Base-by-base conservation (phyloP, 2,113 vertebrate genomes). In the Hoplias malabaricus region DNA sequence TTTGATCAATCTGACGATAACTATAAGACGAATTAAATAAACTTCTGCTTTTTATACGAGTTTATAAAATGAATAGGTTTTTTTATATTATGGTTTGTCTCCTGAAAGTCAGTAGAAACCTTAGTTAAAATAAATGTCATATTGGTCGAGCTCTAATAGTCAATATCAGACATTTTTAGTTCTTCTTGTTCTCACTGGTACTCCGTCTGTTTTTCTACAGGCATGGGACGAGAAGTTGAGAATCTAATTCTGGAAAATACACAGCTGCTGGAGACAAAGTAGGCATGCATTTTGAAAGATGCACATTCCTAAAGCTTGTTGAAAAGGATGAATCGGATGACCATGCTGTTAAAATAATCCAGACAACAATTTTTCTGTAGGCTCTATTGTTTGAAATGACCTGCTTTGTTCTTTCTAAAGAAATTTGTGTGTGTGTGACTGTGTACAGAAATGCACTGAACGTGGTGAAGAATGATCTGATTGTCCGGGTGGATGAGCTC, bases 221-320 rank as follows among this genome's bases (percentile, higher is more conserved):
- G 97, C 83, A 98, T 99, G 97, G 96, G 97, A 74, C 95, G 97
- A 80, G 98, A 99, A 90, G 98, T 99, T 81, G 98, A 98, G 80
- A 98, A 99, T 86, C 94, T 99, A 10, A 95, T 99, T 80, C 84
- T 95, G 90, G 98, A 99, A 89, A 99, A 99, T 90, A 96, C 96
- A 0, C 96, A 98, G 77, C 93, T 99, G 57, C 94, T 99, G 80
- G 98, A 99, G 86, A 99, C 97, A 85, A 99, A 99, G 98, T 99
- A 75, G 65, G 81, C 25, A 16, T 14, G 16, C 8, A n/a, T 42
- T 21, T 62, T 48, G 5, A 34, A 8, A 67, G 10, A 9, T 0
- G 2, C 11, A 53, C 21, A 54, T 31, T 31, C 38, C 31, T 38
- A 29, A 59, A 25, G 25, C 25, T 31, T 27, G 10, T 3, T 27